phyloP scores from a whole-genome alignment of 92 coral and sea anemone genomes.

The Paragorgia papillata region DNA sequence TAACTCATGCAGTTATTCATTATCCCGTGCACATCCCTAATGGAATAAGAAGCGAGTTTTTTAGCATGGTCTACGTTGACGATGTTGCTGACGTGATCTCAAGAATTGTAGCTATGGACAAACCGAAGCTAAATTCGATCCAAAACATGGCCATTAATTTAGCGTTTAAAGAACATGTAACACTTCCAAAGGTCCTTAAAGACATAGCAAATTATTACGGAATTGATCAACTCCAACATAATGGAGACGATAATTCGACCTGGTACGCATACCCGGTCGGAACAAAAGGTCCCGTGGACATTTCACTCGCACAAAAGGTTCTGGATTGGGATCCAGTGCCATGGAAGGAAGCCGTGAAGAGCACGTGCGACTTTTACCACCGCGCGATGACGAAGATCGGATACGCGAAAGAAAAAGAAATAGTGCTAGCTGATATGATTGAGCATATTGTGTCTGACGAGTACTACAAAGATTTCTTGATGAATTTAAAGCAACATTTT shows the following conservation, averaged over 20 bases:
- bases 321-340: conserved; percentile 87
- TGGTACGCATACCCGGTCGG: conserved; percentile 95
- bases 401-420: conserved; percentile 71
- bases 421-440: conserved; percentile 86
- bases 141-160: conserved; percentile 65
- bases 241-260: conserved; percentile 73
- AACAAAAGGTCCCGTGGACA: conserved; percentile 86
- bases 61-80: conserved; percentile 87
- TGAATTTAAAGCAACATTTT: conserved; percentile 68
- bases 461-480: conserved; percentile 61
- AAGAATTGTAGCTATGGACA: conserved; percentile 70
- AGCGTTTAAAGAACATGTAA: conserved; percentile 89
- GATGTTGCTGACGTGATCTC: conserved; percentile 85
- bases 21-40: conserved; percentile 90
- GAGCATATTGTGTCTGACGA: conserved; percentile 82
- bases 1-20: conserved; percentile 71
- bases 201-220: conserved; percentile 73
- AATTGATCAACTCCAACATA: conserved; percentile 60
- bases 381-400: conserved; percentile 79
- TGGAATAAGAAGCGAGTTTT: conserved; percentile 75
- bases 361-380: conserved; percentile 69
- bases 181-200: conserved; percentile 69
- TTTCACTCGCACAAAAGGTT: conserved; percentile 68
- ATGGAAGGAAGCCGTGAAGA: conserved; percentile 71
- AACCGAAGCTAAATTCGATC: conserved; percentile 14